phyloP scores from a whole-genome alignment of 2,113 vertebrate species.

The Nicator chloris region DNA sequence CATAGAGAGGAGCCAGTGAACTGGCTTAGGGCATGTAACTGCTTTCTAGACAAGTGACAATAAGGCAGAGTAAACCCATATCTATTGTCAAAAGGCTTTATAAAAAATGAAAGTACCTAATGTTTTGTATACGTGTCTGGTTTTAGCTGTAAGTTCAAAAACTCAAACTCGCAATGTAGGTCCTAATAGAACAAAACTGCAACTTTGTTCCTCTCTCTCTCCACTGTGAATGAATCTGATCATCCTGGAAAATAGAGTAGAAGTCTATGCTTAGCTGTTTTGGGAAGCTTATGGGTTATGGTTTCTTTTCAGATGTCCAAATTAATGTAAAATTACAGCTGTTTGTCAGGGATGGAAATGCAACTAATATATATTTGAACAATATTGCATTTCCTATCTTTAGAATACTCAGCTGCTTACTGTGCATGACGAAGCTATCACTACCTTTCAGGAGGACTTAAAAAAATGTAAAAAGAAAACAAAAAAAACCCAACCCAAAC shows the following conservation, averaged over 20 bases:
- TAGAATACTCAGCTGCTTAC: background rate
- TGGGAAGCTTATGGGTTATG: background rate
- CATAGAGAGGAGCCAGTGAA: background rate
- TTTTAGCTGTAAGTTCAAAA: background rate
- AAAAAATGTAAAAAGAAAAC: background rate
- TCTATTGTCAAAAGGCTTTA: background rate
- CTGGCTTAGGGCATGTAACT: background rate
- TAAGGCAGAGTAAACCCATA: background rate
- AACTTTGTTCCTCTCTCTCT: background rate
- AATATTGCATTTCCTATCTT: background rate
- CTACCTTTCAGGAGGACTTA: background rate
- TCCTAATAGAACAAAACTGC: background rate
- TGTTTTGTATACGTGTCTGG: background rate
- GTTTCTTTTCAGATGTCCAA: background rate
- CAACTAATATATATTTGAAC: background rate
- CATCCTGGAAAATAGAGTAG: background rate
- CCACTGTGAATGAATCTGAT: background rate
- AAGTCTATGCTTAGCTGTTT: background rate
- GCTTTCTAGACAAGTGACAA: background rate
- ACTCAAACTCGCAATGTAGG: background rate
- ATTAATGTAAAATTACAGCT: background rate
- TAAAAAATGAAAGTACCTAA: background rate
- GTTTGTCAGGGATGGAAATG: background rate
- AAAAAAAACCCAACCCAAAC: fast-evolving
- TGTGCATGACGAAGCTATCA: background rate